phyloP scores from a whole-genome alignment of 2,113 vertebrate genomes.

The Protobothrops mucrosquamatus region DNA sequence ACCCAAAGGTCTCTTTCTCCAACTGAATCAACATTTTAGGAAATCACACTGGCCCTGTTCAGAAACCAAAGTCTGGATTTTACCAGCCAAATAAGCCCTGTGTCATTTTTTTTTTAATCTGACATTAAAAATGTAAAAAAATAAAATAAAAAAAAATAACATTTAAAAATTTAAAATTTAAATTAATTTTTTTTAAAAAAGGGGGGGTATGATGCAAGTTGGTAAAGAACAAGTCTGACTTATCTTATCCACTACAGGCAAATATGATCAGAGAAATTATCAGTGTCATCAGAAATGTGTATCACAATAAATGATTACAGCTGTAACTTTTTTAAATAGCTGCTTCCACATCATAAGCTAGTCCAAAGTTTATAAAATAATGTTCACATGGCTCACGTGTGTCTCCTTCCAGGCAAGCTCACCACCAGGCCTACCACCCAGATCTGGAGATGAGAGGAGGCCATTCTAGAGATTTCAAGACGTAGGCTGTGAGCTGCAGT shows the following conservation, averaged over 20 bases:
- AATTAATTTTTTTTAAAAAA: no score
- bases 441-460: background rate
- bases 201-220: no score
- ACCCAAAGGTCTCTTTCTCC: background rate
- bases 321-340: background rate
- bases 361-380: background rate
- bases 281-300: background rate
- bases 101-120: background rate
- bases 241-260: background rate
- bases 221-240: background rate
- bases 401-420: background rate
- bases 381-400: background rate
- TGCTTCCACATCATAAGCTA: background rate
- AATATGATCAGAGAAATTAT: background rate
- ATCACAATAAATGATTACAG: background rate
- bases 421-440: background rate
- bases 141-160: no score
- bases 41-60: background rate
- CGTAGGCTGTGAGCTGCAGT: background rate
- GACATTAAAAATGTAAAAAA: background rate
- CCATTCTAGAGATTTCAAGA: background rate
- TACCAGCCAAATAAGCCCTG: background rate
- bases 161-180: background rate
- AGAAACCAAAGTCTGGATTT: background rate
- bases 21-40: background rate